Evolutionary conservation across 2,888 invertebrate genomes (phyloP).

Genomic region (Habrosyne pyritoides): DNA sequence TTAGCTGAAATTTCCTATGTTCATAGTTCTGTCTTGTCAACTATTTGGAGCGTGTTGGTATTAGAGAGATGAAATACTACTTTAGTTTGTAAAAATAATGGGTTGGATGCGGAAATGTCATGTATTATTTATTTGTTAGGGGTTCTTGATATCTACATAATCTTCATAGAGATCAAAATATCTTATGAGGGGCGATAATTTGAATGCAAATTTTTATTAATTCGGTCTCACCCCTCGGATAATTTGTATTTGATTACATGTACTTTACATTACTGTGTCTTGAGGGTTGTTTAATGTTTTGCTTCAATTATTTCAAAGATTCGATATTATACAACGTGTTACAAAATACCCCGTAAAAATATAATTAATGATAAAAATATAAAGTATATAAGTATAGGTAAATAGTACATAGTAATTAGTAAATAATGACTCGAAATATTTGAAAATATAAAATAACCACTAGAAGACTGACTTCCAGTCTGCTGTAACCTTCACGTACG

Average conservation of each 20-base stretch:
- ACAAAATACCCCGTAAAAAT: too few species aligned
- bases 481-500: too few species aligned
- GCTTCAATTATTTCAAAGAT: too few species aligned
- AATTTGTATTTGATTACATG: not conserved
- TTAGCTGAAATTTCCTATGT: constrained; percentile 40
- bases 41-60: constrained; percentile 44
- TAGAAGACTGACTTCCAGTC: too few species aligned
- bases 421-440: too few species aligned
- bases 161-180: not conserved
- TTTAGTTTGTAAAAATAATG: constrained; percentile 23
- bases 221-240: not conserved
- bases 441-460: too few species aligned
- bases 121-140: constrained; percentile 32
- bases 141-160: constrained; percentile 24
- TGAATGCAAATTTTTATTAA: not conserved
- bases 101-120: constrained; percentile 21
- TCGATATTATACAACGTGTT: too few species aligned
- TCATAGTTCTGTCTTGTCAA: constrained; percentile 21
- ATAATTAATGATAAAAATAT: too few species aligned
- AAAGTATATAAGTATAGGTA: too few species aligned
- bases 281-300: not conserved
- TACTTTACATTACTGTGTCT: not conserved
- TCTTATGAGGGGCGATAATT: not conserved
- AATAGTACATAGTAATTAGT: too few species aligned
- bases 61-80: constrained; percentile 38